Evolutionary conservation across 2,113 vertebrate genomes (phyloP).

Genomic region (Tragelaphus strepsiceros): DNA sequence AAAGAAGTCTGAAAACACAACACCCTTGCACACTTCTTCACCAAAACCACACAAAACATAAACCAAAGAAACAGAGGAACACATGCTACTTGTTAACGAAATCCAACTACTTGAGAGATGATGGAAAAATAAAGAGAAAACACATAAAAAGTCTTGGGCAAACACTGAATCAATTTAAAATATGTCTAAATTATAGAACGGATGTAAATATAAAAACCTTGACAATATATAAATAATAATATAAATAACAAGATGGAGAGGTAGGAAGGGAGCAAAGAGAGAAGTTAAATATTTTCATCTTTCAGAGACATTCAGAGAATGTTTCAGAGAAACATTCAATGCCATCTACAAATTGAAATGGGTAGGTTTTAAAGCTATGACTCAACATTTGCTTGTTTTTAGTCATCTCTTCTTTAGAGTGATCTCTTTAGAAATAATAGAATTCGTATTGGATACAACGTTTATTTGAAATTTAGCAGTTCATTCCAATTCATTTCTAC

Average conservation of each 20-base stretch:
- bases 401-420: not conserved
- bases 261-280: not conserved
- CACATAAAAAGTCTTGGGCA: not conserved
- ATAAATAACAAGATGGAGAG: not conserved
- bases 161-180: not conserved
- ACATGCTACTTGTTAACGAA: not conserved
- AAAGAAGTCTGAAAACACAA: not conserved
- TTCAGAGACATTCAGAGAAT: too few species aligned
- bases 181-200: not conserved
- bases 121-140: not conserved
- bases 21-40: not conserved
- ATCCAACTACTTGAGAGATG: not conserved
- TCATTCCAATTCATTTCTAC: not conserved
- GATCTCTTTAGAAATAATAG: not conserved
- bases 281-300: not conserved
- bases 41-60: not conserved
- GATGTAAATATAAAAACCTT: not conserved
- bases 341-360: not conserved
- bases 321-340: not conserved
- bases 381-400: slow-evolving; percentile 9
- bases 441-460: not conserved
- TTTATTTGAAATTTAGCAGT: slow-evolving; percentile 35
- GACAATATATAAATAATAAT: not conserved
- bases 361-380: not conserved
- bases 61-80: not conserved